These are phyloP conservation scores for Petaurus breviceps DNA, from an alignment of 2,113 vertebrate species.

Conservation along the genomic window DNA sequence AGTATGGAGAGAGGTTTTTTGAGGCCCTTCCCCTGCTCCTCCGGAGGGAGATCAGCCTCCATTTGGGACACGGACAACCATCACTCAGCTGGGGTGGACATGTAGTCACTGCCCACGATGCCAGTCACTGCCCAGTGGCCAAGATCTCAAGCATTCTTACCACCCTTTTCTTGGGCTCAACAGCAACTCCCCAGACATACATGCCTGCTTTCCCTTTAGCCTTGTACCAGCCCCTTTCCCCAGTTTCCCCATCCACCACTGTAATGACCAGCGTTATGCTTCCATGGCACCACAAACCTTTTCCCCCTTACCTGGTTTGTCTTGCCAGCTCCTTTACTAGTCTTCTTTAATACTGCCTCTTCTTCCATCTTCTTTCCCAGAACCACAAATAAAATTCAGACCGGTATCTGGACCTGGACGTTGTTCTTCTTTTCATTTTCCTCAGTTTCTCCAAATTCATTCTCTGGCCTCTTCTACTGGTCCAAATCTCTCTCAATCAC, in stretches of 20 bases:
- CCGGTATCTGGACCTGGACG: background rate
- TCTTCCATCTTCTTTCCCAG: background rate
- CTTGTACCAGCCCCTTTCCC: background rate
- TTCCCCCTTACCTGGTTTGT: no score
- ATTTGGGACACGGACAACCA: no score
- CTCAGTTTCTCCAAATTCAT: background rate
- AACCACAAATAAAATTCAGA: background rate
- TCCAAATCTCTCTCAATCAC: background rate
- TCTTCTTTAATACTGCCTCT: background rate
- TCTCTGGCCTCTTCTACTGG: background rate
- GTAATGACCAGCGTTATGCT: background rate
- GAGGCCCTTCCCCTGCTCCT: no score
- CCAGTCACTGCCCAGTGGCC: background rate
- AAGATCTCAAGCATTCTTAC: background rate
- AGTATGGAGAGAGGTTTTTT: no score
- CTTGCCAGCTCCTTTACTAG: no score
- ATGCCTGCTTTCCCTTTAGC: background rate
- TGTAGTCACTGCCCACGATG: no score
- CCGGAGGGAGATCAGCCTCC: no score
- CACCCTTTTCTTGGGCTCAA: no score
- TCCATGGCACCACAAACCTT: no score
- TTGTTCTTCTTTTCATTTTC: background rate
- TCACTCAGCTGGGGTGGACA: no score
- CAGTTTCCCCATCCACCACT: no score
- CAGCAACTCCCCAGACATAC: background rate